Evolutionary conservation across 2,888 invertebrate genomes (phyloP), one percentile per base, ranked within the genome.

Genomic region (Aplocera efformata): DNA sequence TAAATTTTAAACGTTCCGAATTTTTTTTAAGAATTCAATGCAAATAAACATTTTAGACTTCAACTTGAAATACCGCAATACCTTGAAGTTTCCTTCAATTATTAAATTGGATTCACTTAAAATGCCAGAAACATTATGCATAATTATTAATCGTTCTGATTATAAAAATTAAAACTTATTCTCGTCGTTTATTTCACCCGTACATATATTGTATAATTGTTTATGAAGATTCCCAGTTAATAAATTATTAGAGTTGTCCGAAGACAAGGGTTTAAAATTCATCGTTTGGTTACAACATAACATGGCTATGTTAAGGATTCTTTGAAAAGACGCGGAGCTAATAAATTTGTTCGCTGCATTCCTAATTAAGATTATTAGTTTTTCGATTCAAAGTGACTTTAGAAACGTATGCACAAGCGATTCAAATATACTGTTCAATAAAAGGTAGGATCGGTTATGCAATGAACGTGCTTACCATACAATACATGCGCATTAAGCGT

Each of bases 331-430:
- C 17, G 36, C 26, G 10, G 20, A 37, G 34, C 24, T 21, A 42
- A 53, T 58, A 58, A 63, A 55, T 60, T 37, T 10, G 38, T 52
- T 45, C 25, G 31, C 10, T 30, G 32, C 30, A 27, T 58, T 53
- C 34, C 42, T 10, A 20, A 34, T 42, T 54, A 47, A 13, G 33
- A 26, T 17, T 38, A 51, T 54, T 43, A 35, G 50, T 50, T 59
- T 46, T 50, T 32, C 37, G 32, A 35, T 34, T 26, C 13, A 32
- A 32, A 43, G 47, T 42, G 48, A 47, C 44, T 46, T 44, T 28
- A 11, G 31, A 24, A 34, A 40, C 37, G 46, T 33, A 48, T 33
- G 47, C 28, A 41, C 33, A 36, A 24, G 29, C 29, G 31, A 46
- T 40, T 41, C 32, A 48, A 50, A 38, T 42, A 24, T 27, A 42